Evolutionary conservation across 2,888 invertebrate species (phyloP), one percentile per base, ranked within the genome.

Genomic region (Hypolimnas misippus): DNA sequence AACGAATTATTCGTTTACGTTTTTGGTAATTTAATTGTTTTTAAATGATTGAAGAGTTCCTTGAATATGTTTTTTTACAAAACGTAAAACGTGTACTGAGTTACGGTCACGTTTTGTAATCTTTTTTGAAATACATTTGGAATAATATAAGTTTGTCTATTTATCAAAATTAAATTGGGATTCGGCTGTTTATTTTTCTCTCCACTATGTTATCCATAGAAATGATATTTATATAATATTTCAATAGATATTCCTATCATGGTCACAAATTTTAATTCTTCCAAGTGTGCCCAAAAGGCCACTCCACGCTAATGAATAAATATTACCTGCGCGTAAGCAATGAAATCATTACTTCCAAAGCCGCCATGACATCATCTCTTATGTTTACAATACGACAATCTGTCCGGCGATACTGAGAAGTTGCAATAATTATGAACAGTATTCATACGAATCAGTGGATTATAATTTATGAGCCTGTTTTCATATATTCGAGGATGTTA

Each of bases 321-420:
- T 21, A 31, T 31, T 33, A 44, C 52, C 35, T 29, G 5, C 21
- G 38, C 33, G 53, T 51, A 53, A 57, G 54, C 31, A 57, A 60
- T 66, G 63, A 63, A 63, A 63, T 66, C 66, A 66, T 63, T 59
- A n/a, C n/a, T n/a, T n/a, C n/a, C 60, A 42, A 61, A 63, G 57
- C 53, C 38, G 57, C n/a, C n/a, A 51, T 66, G 66, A 66, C 66
- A 66, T 66, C 66, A 66, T 42, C 38, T 17, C 58, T n/a, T n/a
- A n/a, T 59, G 51, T 59, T 55, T 59, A 59, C 55, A 59, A 59
- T 51, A 59, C 42, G 54, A 40, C 42, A 58, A 54, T 54, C 57
- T 50, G 40, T 25, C n/a, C 53, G n/a, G 29, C 50, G 31, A 49
- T 63, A 58, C 54, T 55, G 16, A 8, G 58, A 54, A 59, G 44